Evolutionary conservation across 2,113 vertebrate genomes (phyloP).

Genomic region (Micronycteris hirsuta): DNA sequence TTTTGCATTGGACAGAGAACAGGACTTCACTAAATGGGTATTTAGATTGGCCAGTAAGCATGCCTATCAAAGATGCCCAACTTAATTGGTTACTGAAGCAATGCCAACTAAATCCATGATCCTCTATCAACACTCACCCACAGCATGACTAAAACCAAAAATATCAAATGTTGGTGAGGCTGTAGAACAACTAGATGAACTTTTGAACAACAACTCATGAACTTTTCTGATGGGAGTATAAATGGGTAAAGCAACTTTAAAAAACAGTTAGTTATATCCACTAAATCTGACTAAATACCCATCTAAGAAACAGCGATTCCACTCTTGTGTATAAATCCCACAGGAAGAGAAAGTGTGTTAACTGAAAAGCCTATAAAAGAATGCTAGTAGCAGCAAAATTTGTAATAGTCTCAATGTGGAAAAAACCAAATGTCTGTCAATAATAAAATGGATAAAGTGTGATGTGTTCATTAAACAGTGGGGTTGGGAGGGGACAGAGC

Average conservation of each 20-base stretch:
- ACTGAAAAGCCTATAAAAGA: background rate
- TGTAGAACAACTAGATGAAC: background rate
- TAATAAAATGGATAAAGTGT: background rate
- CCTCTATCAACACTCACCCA: background rate
- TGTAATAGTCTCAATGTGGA: background rate
- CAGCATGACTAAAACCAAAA: constrained; percentile 22
- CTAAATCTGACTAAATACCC: background rate
- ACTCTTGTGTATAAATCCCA: background rate
- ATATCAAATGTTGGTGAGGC: background rate
- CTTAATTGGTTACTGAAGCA: background rate
- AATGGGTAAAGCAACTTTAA: background rate
- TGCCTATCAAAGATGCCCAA: background rate
- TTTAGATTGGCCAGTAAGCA: background rate
- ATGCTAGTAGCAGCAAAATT: background rate
- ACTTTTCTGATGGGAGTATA: background rate
- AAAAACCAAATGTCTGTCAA: background rate
- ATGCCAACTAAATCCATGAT: background rate
- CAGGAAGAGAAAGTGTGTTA: background rate
- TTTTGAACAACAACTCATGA: too few species aligned
- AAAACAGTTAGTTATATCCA: background rate
- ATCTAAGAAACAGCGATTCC: background rate
- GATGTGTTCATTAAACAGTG: background rate
- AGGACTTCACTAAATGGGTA: background rate
- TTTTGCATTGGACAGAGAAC: background rate
- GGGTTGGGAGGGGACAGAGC: background rate